Evolutionary conservation across 2,113 vertebrate genomes (phyloP).

Genomic region (Catharus fuscescens): DNA sequence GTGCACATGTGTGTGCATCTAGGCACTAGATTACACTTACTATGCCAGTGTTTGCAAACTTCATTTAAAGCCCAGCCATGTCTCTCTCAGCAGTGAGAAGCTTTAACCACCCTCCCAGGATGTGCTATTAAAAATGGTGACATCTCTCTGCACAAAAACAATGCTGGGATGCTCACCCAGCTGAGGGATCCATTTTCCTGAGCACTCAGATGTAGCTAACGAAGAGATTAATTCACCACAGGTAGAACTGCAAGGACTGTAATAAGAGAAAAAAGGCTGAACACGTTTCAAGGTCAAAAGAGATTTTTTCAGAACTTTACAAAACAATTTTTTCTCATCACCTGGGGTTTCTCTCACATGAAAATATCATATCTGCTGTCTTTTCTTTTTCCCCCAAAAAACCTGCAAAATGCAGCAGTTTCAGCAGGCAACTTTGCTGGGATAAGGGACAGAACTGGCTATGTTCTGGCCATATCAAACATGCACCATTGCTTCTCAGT

Average conservation of each 20-base stretch:
- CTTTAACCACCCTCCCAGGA: not conserved
- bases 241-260: not conserved
- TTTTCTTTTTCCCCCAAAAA: fast-evolving
- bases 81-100: not conserved
- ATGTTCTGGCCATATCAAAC: not conserved
- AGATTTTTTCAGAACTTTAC: not conserved
- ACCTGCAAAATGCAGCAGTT: not conserved
- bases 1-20: fast-evolving
- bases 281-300: not conserved
- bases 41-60: not conserved
- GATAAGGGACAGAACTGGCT: not conserved
- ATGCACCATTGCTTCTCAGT: not conserved
- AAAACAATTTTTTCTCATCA: not conserved
- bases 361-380: not conserved
- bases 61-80: not conserved
- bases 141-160: not conserved
- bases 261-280: not conserved
- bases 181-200: not conserved
- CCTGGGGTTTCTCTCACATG: not conserved
- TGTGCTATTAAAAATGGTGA: not conserved
- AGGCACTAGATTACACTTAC: not conserved
- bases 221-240: not conserved
- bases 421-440: not conserved
- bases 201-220: not conserved
- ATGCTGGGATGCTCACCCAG: not conserved